Evolutionary conservation across 2,113 vertebrate genomes (phyloP).

Genomic region (Protobothrops mucrosquamatus): DNA sequence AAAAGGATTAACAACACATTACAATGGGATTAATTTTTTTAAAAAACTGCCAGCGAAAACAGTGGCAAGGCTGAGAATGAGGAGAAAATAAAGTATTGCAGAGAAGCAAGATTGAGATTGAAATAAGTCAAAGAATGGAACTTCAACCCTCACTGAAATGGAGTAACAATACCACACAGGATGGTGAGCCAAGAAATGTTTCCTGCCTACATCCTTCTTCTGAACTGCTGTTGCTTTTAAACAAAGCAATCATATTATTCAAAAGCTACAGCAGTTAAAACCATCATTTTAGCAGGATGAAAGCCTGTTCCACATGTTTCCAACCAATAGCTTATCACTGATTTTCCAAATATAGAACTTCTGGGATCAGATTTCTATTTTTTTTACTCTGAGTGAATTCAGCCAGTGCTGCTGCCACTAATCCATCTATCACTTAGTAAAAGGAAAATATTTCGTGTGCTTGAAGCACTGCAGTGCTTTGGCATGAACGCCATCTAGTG

Average conservation of each 20-base stretch:
- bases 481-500: conserved; percentile 68
- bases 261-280: neutral
- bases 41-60: neutral
- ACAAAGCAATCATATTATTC: neutral
- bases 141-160: neutral
- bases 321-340: neutral
- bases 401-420: neutral
- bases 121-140: neutral
- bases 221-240: neutral
- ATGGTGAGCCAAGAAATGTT: neutral
- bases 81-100: neutral
- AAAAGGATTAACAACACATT: neutral
- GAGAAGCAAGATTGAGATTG: neutral
- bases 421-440: neutral
- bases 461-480: conserved; percentile 3
- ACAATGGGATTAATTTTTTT: neutral
- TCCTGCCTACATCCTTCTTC: neutral
- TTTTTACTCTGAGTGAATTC: neutral
- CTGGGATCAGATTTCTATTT: neutral
- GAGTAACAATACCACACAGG: neutral
- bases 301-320: neutral
- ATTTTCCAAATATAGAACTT: neutral
- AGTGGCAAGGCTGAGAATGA: neutral
- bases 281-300: neutral
- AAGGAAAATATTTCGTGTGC: neutral